Conservation (phyloP, 2,113 vertebrate genomes). For the Phrynocephalus versicolor region DNA sequence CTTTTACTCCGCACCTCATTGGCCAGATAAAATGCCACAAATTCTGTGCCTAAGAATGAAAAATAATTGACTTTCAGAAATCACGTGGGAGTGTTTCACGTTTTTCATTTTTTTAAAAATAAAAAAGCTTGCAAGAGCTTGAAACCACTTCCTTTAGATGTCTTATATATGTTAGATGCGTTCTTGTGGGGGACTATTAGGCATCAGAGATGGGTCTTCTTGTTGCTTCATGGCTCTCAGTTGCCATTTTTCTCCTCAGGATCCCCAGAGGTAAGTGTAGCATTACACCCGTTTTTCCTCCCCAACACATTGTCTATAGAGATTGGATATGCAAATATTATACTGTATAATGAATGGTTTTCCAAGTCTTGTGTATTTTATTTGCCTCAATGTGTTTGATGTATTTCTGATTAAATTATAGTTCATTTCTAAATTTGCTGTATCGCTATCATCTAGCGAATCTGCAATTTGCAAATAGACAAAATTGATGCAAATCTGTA, state of each 20-base stretch:
- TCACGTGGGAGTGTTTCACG: rapidly evolving
- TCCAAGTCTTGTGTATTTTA: too few species aligned
- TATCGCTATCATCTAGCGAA: too few species aligned
- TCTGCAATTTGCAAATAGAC: not conserved
- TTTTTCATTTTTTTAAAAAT: constrained; percentile 12
- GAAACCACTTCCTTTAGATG: constrained; percentile 67
- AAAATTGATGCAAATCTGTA: not conserved
- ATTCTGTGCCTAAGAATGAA: constrained; percentile 13
- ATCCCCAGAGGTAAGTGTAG: constrained; percentile 66
- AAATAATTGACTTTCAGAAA: not conserved
- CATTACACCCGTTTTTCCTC: not conserved
- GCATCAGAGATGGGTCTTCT: constrained; percentile 56
- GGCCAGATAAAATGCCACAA: not conserved
- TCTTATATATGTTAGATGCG: constrained; percentile 11
- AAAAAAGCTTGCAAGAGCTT: constrained; percentile 15
- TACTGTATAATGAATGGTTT: not conserved
- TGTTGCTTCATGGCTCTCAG: not conserved
- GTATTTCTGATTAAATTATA: too few species aligned
- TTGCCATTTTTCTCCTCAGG: constrained; percentile 6
- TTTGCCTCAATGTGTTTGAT: not conserved
- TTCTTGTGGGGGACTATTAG: constrained; percentile 9
- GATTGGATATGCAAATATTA: not conserved
- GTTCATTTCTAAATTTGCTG: not conserved
- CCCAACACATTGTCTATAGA: not conserved
- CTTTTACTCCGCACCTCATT: not conserved